Evolutionary conservation across 2,888 invertebrate species (phyloP).

Genomic region (Ormyrus nitidulus): DNA sequence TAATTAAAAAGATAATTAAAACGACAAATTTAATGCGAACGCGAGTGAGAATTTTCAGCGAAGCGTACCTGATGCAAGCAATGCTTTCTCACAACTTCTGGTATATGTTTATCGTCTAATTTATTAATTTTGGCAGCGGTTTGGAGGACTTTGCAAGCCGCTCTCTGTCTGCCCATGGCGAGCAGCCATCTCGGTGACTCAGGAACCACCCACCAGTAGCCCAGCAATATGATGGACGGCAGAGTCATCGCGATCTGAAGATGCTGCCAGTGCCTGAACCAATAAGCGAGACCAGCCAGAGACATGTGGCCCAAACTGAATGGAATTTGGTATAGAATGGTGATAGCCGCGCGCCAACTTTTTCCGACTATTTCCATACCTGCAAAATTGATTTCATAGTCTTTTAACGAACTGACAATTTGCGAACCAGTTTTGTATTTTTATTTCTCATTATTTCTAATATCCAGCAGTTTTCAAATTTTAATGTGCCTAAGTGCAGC

Average conservation of each 20-base stretch:
- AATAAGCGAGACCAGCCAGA: slow-evolving; percentile 81
- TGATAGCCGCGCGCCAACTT: slow-evolving; percentile 78
- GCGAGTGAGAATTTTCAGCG: background rate
- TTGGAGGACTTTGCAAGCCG: slow-evolving; percentile 80
- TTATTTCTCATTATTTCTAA: background rate
- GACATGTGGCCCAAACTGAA: slow-evolving; percentile 84
- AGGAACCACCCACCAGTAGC: slow-evolving; percentile 83
- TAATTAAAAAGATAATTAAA: background rate
- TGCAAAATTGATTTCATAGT: slow-evolving; percentile 53
- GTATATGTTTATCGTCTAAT: slow-evolving; percentile 66
- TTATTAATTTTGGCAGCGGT: slow-evolving; percentile 78
- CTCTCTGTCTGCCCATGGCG: slow-evolving; percentile 80
- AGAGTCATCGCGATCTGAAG: slow-evolving; percentile 83
- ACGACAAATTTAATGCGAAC: background rate
- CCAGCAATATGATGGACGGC: slow-evolving; percentile 79
- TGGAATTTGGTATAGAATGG: slow-evolving; percentile 83
- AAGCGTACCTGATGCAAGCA: slow-evolving; percentile 68
- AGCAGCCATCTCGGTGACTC: slow-evolving; percentile 89
- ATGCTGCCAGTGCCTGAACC: slow-evolving; percentile 81
- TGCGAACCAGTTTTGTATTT: too few species aligned
- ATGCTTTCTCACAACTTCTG: slow-evolving; percentile 67
- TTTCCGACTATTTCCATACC: slow-evolving; percentile 77
- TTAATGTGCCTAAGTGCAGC: background rate
- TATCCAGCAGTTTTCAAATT: background rate
- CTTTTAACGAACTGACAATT: too few species aligned